Conservation (phyloP, 2,888 invertebrate genomes). For the Sturmia bella region DNA sequence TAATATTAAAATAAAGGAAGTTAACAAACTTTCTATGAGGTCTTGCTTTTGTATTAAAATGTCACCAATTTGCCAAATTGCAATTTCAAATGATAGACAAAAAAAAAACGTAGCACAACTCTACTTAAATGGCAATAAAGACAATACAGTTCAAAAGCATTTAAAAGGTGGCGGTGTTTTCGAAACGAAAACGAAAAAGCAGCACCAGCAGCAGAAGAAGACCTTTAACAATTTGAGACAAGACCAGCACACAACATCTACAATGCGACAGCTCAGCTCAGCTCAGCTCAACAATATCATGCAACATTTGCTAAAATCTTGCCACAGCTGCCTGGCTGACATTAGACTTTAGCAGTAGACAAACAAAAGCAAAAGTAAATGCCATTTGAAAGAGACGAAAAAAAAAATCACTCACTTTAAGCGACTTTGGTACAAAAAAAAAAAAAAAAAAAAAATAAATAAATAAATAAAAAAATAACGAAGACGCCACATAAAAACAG, state of each 20-base stretch:
- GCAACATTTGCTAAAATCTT: slow-evolving; percentile 57
- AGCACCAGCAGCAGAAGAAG: no score
- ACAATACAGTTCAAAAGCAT: slow-evolving; percentile 58
- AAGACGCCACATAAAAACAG: slow-evolving; percentile 1
- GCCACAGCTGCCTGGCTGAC: slow-evolving; percentile 33
- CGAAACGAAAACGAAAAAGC: neutral
- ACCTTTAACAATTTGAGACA: slow-evolving; percentile 32
- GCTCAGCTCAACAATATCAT: slow-evolving; percentile 36
- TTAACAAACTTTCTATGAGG: no score
- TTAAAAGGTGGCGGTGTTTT: slow-evolving; percentile 51
- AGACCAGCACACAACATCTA: neutral
- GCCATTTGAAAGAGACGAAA: slow-evolving; percentile 26
- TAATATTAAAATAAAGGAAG: no score
- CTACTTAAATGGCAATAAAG: slow-evolving; percentile 63
- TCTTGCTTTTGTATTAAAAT: slow-evolving; percentile 32
- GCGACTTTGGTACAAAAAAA: slow-evolving; percentile 17
- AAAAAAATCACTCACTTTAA: slow-evolving; percentile 27
- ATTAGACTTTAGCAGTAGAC: neutral
- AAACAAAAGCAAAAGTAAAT: slow-evolving; percentile 56
- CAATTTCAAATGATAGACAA: slow-evolving; percentile 12
- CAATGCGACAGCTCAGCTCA: neutral
- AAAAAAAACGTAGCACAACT: neutral
- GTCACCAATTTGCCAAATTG: slow-evolving; percentile 24
- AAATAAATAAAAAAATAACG: no score
- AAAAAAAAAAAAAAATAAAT: no score